Base-by-base conservation (phyloP, 2,888 invertebrate species). In the Temnothorax rugatulus region DNA sequence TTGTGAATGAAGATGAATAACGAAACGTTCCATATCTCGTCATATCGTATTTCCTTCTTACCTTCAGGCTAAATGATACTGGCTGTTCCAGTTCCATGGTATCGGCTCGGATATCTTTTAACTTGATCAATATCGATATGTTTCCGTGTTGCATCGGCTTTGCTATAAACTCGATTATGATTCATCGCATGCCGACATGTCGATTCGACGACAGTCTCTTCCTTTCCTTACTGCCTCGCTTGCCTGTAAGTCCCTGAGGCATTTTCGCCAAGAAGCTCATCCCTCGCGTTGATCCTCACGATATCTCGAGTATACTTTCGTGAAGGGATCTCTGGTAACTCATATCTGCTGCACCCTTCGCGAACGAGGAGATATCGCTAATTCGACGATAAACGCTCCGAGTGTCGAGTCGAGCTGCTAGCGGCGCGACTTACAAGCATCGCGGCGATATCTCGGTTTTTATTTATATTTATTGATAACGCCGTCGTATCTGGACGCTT, bases 361-460 rank as follows among this genome's bases (percentile, higher is more conserved):
- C 52, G 54, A 18, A 21, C 63, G 50, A 38, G n/a, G 41, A 76
- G 52, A 38, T 83, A 82, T 74, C 74, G 81, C 21, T 86, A 85
- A 82, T 63, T 52, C 83, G 66, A 69, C 54, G 77, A 82, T 83
- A 84, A 87, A 84, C 79, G 84, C 41, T 29, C 18, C 50, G 29
- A 59, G 29, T 76, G 59, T 84, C 75, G 44, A 44, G 3, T 71
- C 44, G 25, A 59, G 50, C 81, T 38, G 50, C 29, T 54, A 61
- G 47, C 52, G 74, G 54, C 38, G 47, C 52, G 74, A 57, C 44
- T 52, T 52, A 74, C 68, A 64, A 81, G 68, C n/a, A 34, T 84
- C 68, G 75, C 73, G 73, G 34, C 57, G 84, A 64, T 84, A 86
- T 82, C 79, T 75, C 50, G 59, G 9, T 15, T 63, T 52, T 11